Conservation (phyloP, 1,140 invertebrate genomes). For the Tetramorium alpestre region DNA sequence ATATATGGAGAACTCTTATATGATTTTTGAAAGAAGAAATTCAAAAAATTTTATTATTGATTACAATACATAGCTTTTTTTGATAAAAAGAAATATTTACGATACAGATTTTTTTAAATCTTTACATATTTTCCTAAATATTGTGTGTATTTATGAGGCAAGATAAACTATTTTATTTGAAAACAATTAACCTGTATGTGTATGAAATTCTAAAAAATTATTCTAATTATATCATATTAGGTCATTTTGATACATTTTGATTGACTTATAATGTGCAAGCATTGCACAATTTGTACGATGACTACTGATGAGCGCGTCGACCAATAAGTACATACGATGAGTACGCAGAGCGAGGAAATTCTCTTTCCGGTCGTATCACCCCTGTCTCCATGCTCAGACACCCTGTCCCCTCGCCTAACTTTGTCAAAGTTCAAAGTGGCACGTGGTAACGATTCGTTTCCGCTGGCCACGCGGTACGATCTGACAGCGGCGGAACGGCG, state of each 20-base stretch:
- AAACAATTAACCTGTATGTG: not conserved
- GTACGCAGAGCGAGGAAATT: slow-evolving; percentile 47
- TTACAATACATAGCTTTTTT: not conserved
- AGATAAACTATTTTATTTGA: not conserved
- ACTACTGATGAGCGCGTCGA: not conserved
- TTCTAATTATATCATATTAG: not conserved
- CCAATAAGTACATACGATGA: slow-evolving; percentile 9
- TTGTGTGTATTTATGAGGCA: not conserved
- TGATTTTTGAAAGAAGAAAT: not conserved
- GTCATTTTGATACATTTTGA: not conserved
- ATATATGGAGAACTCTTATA: not conserved
- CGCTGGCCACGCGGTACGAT: slow-evolving; percentile 65
- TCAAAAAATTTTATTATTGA: not conserved
- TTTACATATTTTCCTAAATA: not conserved
- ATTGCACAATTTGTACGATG: slow-evolving; percentile 12
- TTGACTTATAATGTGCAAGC: not conserved
- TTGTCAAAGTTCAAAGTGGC: slow-evolving; percentile 72
- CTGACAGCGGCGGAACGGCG: slow-evolving; percentile 57
- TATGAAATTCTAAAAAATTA: not conserved
- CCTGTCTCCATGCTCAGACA: slow-evolving; percentile 21
- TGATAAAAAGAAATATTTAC: not conserved
- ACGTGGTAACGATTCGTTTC: slow-evolving; percentile 75
- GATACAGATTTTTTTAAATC: not conserved
- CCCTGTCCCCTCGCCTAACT: slow-evolving; percentile 53
- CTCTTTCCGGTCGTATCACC: slow-evolving; percentile 48